Evolutionary conservation across 2,113 vertebrate species (phyloP).

Genomic region (Pollachius pollachius): DNA sequence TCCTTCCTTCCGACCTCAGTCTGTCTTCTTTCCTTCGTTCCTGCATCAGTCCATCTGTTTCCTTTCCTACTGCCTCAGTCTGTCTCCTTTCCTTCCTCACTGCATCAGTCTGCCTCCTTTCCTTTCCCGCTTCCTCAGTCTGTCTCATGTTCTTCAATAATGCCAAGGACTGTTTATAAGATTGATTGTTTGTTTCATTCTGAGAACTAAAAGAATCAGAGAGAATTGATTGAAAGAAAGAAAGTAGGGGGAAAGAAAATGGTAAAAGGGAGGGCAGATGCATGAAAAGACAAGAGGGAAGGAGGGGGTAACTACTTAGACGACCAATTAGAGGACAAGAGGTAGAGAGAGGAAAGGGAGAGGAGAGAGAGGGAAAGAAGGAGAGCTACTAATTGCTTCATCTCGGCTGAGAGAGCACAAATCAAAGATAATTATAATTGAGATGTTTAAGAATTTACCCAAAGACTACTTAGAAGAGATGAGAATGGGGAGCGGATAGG

Average conservation of each 20-base stretch:
- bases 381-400: neutral
- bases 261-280: no score
- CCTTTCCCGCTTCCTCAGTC: no score
- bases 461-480: neutral
- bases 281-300: neutral
- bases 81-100: neutral
- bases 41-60: neutral
- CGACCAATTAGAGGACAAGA: no score
- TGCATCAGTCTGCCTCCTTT: neutral
- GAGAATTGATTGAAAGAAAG: neutral
- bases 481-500: neutral
- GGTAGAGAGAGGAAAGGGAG: neutral
- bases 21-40: no score
- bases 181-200: neutral
- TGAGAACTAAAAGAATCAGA: neutral
- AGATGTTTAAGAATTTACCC: slow-evolving; percentile 32
- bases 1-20: no score
- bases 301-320: no score
- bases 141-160: neutral
- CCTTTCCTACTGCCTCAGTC: no score
- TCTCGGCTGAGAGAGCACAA: slow-evolving; percentile 10
- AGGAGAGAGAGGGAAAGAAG: neutral
- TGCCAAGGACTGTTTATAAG: neutral
- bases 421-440: slow-evolving; percentile 58
- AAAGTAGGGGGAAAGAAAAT: no score